Percentiles rank a stretch among this genome's conserved stretches.
Conservation (phyloP, 30 jellyfish, hydroid and myxozoan species). For the Chrysaora quinquecirrha region DNA sequence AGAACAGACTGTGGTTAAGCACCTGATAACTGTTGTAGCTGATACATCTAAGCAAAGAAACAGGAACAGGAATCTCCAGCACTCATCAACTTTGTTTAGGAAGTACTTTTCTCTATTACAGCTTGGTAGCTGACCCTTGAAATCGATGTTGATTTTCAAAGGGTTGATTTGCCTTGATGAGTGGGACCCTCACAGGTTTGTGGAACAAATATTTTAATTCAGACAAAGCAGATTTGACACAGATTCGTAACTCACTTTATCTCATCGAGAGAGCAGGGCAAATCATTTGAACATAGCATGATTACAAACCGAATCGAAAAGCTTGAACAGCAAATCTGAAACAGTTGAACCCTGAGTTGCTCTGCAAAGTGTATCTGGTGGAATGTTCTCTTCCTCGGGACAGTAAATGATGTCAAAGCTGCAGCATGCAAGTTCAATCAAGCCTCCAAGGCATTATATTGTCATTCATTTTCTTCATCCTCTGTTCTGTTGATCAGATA, state of each 20-base stretch:
- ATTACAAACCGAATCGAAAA: slow-evolving; percentile 13
- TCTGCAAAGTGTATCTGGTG: slow-evolving; percentile 44
- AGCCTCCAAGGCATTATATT: slow-evolving; percentile 49
- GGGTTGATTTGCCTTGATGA: neutral
- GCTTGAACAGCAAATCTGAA: neutral
- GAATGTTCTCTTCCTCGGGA: slow-evolving; percentile 32
- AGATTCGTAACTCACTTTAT: neutral
- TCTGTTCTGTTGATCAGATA: too few species aligned
- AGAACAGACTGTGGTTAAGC: neutral
- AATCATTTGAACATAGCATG: slow-evolving; percentile 6
- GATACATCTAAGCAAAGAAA: neutral
- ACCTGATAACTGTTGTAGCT: neutral
- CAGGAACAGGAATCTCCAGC: neutral
- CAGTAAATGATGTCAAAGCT: slow-evolving; percentile 49
- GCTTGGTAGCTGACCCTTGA: neutral
- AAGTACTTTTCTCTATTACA: neutral
- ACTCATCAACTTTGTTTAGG: neutral
- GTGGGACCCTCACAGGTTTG: neutral
- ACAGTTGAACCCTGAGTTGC: slow-evolving; percentile 24
- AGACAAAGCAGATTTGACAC: neutral
- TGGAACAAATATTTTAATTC: neutral
- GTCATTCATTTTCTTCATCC: too few species aligned
- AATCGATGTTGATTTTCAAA: neutral
- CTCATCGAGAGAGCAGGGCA: neutral
- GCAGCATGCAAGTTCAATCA: slow-evolving; percentile 60